Evolutionary conservation across 2,888 invertebrate species (phyloP).

Genomic region (Leucania comma): DNA sequence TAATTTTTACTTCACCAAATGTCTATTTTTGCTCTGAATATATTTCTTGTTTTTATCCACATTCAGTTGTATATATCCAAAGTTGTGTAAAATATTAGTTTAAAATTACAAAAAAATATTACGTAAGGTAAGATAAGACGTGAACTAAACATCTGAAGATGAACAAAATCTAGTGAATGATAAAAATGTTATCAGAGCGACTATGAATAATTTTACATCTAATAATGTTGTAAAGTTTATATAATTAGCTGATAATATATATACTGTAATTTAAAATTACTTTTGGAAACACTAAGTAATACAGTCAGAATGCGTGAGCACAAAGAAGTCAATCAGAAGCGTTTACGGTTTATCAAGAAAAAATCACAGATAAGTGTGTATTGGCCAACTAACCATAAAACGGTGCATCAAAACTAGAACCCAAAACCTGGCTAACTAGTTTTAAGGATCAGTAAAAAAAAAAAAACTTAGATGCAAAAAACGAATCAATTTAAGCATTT

Average conservation of each 20-base stretch:
- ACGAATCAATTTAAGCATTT: slow-evolving; percentile 27
- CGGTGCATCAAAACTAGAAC: slow-evolving; percentile 42
- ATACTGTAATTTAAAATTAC: neutral
- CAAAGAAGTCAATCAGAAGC: neutral
- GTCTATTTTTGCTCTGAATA: neutral
- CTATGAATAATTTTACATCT: slow-evolving; percentile 11
- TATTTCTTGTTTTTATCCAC: neutral
- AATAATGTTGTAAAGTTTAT: slow-evolving; percentile 5
- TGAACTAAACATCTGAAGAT: neutral
- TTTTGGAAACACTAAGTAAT: neutral
- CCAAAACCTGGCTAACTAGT: slow-evolving; percentile 38
- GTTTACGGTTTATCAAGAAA: neutral
- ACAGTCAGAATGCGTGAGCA: neutral
- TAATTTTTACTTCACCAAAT: neutral
- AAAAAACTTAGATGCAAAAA: slow-evolving; percentile 29
- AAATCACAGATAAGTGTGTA: neutral
- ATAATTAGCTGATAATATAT: slow-evolving; percentile 17
- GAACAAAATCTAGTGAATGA: slow-evolving; percentile 13
- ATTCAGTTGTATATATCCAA: neutral
- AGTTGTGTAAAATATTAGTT: slow-evolving; percentile 4
- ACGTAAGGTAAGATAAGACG: neutral
- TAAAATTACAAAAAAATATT: neutral
- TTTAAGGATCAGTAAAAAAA: slow-evolving; percentile 18
- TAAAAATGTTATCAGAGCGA: slow-evolving; percentile 23
- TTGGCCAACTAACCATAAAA: slow-evolving; percentile 16